These are phyloP conservation scores for Drosophila robusta DNA, from an alignment of 2,888 invertebrate genomes.

Conservation along the genomic window DNA sequence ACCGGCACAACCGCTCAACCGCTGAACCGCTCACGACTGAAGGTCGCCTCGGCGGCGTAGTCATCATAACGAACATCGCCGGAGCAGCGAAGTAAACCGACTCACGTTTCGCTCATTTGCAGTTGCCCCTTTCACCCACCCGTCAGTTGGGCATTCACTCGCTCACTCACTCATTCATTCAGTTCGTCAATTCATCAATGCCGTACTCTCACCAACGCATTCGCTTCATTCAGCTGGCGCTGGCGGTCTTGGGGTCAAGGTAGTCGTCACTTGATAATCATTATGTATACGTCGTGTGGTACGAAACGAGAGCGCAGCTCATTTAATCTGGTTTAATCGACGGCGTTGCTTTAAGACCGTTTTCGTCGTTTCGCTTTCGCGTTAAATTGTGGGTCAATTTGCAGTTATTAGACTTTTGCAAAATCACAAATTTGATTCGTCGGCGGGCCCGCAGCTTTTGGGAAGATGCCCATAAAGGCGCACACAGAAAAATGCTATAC, in stretches of 20 bases:
- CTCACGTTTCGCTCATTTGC: slow-evolving; percentile 74
- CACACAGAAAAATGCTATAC: background rate
- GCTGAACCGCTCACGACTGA: slow-evolving; percentile 57
- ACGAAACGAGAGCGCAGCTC: slow-evolving; percentile 1
- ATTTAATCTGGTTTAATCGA: slow-evolving; percentile 28
- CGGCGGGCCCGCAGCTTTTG: background rate
- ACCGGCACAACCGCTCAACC: slow-evolving; percentile 20
- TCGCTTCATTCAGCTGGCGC: slow-evolving; percentile 31
- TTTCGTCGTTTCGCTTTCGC: slow-evolving; percentile 9
- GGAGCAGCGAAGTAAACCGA: slow-evolving; percentile 49
- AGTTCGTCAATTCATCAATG: slow-evolving; percentile 49
- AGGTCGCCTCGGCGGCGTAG: slow-evolving; percentile 53
- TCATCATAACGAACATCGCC: slow-evolving; percentile 26
- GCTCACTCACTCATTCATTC: slow-evolving; percentile 11
- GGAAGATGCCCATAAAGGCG: background rate
- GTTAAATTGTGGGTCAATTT: background rate
- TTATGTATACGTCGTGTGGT: slow-evolving; percentile 47
- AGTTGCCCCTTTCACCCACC: slow-evolving; percentile 34
- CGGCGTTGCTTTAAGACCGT: background rate
- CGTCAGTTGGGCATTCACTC: background rate
- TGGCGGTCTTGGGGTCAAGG: slow-evolving; percentile 67
- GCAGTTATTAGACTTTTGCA: background rate
- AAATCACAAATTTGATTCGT: background rate
- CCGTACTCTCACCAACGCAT: slow-evolving; percentile 31
- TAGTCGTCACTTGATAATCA: slow-evolving; percentile 61